phyloP scores from a whole-genome alignment of 2,797 vertebrate genomes.

The Onychomys torridus region DNA sequence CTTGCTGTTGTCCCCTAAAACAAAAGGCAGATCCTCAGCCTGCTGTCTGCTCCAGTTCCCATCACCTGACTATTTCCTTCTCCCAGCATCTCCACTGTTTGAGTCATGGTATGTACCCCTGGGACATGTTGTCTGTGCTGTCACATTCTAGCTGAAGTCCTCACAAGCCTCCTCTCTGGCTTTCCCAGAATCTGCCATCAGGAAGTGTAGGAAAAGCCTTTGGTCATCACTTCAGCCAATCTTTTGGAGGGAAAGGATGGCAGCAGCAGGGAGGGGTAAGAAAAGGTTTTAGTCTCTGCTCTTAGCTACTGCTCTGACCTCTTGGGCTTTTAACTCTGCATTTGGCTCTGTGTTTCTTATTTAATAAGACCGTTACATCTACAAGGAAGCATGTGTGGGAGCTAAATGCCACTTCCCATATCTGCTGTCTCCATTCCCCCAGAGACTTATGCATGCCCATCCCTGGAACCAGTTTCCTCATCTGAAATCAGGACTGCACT shows the following conservation, averaged over 20 bases:
- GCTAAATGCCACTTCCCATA: not conserved
- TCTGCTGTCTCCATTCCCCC: not conserved
- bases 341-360: too few species aligned
- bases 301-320: too few species aligned
- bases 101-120: fast-evolving
- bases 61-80: not conserved
- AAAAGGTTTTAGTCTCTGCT: too few species aligned
- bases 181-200: not conserved
- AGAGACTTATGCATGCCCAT: not conserved
- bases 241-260: too few species aligned
- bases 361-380: too few species aligned
- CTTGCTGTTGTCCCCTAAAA: not conserved
- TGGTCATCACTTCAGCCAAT: too few species aligned
- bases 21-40: not conserved
- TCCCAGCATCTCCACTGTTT: fast-evolving
- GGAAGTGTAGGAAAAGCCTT: not conserved
- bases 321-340: too few species aligned
- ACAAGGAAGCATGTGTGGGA: not conserved
- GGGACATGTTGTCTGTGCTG: too few species aligned
- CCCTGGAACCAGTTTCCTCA: not conserved
- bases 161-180: not conserved
- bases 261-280: too few species aligned
- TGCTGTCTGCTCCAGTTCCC: not conserved
- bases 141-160: not conserved
- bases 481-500: not conserved